Evolutionary conservation across 2,797 vertebrate species (phyloP), one percentile per base, ranked within the genome.

Genomic region (Salarias fasciatus): DNA sequence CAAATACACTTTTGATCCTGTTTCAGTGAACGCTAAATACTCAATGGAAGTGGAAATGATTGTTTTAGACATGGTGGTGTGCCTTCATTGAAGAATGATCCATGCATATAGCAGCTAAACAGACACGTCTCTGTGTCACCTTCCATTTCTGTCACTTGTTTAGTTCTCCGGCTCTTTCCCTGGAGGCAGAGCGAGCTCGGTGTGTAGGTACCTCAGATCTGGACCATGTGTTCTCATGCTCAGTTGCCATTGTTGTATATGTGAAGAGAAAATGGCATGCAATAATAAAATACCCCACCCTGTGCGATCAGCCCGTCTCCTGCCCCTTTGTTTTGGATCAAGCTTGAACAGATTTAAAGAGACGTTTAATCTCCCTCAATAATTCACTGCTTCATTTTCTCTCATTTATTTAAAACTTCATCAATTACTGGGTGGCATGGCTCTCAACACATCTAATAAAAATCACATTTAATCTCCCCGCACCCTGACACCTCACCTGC

Each of bases 231-330:
- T 38, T 51, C 30, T 69, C 10, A 7, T 75, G 28, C 46, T 66
- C 28, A 41, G 14, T 45, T 79, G 59, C 57, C 62, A 43, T 69
- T 46, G 67, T 31, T 46, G 18, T 30, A 11, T 58, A 58, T 70
- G 68, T 60, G 61, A 76, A 55, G 43, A 40, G 45, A 72, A 85
- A 80, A 82, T 75, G 80, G 79, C 88, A 89, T 83, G 82, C 84
- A 93, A 91, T 92, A 92, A 92, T 92, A 92, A 92, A 92, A 80
- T 28, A 79, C 70, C 61, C 77, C 72, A 75, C 52, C 18, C 66
- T 85, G 79, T 87, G 81, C 82, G 90, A 72, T 46, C 61, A 80
- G 14, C 11, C 30, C 6, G 51, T 56, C 15, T 81, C 64, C 31
- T 54, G 45, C 72, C n/a, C n/a, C 74, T 64, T 44, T 65, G 6